phyloP scores from a whole-genome alignment of 2,888 invertebrate species.

The Nomada lathburiana region DNA sequence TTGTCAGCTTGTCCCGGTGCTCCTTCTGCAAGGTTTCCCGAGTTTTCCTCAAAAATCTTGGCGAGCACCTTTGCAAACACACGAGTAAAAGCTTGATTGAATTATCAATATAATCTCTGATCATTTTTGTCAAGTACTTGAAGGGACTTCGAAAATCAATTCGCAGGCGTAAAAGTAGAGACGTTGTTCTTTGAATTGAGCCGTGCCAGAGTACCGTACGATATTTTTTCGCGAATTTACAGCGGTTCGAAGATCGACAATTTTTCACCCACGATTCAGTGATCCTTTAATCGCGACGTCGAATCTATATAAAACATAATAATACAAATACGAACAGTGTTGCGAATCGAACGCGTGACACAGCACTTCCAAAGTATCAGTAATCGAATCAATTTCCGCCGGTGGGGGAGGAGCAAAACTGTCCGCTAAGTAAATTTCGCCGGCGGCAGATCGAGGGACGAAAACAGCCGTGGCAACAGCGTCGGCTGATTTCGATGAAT shows the following conservation, averaged over 20 bases:
- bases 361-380: not conserved
- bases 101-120: not conserved
- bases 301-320: too few species aligned
- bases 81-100: not conserved
- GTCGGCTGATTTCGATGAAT: constrained; percentile 34
- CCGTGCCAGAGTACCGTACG: too few species aligned
- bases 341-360: too few species aligned
- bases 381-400: not conserved
- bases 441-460: not conserved
- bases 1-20: constrained; percentile 80
- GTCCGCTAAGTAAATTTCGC: not conserved
- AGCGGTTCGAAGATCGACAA: too few species aligned
- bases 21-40: constrained; percentile 81
- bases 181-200: too few species aligned
- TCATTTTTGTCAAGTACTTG: not conserved
- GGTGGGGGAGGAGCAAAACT: not conserved
- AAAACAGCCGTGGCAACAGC: not conserved
- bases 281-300: too few species aligned
- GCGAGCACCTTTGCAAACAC: constrained; percentile 85
- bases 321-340: too few species aligned
- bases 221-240: not conserved
- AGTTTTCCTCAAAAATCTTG: constrained; percentile 87
- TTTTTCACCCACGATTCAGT: too few species aligned
- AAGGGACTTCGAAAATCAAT: too few species aligned
- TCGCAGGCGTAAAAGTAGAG: too few species aligned